Percentiles rank a stretch among this genome's conserved stretches.
Conservation (phyloP, 1,140 invertebrate species). For the Cyclina sinensis region DNA sequence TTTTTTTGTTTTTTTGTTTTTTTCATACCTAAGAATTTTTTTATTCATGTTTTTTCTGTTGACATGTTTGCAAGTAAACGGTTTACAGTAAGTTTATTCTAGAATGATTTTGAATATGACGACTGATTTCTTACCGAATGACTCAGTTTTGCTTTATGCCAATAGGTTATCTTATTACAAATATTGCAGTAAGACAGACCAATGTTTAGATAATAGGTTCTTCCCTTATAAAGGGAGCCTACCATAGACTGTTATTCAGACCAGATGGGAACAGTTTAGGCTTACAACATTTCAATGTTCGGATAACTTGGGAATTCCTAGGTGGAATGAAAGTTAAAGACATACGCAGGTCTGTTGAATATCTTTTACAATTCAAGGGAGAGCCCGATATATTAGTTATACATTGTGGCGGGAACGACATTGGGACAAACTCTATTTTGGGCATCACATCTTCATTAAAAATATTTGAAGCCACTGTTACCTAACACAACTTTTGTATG, state of each 20-base stretch:
- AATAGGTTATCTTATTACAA: too few species aligned
- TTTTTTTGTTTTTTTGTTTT: too few species aligned
- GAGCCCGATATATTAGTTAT: background rate
- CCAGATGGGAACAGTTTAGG: background rate
- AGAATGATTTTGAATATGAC: too few species aligned
- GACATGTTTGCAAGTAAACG: too few species aligned
- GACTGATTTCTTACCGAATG: too few species aligned
- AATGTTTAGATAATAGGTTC: background rate
- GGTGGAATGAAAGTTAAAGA: background rate
- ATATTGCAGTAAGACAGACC: too few species aligned
- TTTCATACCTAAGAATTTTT: too few species aligned
- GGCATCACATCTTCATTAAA: background rate
- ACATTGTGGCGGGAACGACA: background rate
- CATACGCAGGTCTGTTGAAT: background rate
- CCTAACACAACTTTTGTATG: background rate
- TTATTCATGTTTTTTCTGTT: too few species aligned
- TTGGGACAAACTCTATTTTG: background rate
- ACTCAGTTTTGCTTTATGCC: too few species aligned
- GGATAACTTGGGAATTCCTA: background rate
- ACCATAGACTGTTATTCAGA: background rate
- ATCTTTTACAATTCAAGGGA: background rate
- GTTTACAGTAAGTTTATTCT: too few species aligned
- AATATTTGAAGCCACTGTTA: background rate
- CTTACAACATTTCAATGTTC: background rate
- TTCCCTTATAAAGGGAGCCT: background rate